Conservation (phyloP, 2,888 invertebrate genomes). For the Nowickia ferox region DNA sequence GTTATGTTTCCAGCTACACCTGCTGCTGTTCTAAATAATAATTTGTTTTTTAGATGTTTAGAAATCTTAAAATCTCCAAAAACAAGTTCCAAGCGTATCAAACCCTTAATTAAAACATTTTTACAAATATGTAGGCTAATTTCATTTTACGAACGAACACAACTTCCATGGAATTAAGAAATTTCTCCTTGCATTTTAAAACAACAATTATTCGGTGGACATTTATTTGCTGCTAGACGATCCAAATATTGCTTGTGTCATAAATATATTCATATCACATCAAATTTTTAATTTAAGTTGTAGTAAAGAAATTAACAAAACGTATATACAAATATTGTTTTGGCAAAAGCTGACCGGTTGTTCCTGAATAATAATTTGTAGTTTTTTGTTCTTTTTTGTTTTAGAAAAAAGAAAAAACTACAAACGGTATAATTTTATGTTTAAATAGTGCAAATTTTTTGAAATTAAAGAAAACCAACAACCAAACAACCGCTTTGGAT, state of each 20-base stretch:
- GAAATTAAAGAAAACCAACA: background rate
- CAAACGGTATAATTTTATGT: background rate
- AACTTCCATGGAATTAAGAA: slow-evolving; percentile 1
- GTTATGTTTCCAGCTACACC: no score
- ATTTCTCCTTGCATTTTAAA: background rate
- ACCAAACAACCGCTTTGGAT: background rate
- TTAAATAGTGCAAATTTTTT: background rate
- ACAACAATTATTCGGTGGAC: background rate
- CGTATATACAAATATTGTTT: background rate
- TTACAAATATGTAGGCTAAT: background rate
- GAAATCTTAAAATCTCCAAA: no score
- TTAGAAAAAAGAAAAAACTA: background rate
- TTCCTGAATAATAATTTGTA: background rate
- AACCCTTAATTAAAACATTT: background rate
- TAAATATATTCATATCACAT: slow-evolving; percentile 40
- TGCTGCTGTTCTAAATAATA: no score
- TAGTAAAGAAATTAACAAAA: background rate
- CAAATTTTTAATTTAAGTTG: background rate
- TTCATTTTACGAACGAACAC: no score
- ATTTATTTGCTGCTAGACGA: background rate
- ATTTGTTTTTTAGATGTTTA: no score
- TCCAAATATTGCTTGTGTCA: background rate
- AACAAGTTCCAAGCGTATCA: background rate
- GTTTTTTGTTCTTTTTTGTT: background rate
- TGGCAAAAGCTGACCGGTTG: background rate